Evolutionary conservation across 1,140 invertebrate genomes (phyloP).

Genomic region (Bombus picipes): DNA sequence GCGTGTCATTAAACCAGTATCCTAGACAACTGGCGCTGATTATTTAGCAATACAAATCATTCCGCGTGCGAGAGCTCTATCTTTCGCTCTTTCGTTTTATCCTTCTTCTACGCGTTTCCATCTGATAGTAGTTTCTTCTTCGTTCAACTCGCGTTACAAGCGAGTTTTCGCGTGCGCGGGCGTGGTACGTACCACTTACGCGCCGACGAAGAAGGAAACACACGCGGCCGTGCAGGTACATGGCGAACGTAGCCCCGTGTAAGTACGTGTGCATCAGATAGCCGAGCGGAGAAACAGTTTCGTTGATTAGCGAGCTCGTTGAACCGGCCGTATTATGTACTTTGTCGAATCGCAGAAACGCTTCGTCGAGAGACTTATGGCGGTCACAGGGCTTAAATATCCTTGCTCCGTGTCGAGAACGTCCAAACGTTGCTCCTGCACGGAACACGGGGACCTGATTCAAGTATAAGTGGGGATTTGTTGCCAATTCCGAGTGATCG

Average conservation of each 20-base stretch:
- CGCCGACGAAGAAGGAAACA: slow-evolving; percentile 45
- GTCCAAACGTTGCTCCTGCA: background rate
- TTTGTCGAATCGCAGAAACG: slow-evolving; percentile 67
- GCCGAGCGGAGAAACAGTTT: slow-evolving; percentile 63
- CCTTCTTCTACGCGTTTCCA: background rate
- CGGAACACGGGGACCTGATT: background rate
- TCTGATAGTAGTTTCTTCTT: slow-evolving; percentile 4
- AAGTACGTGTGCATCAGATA: slow-evolving; percentile 61
- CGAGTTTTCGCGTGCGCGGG: slow-evolving; percentile 77
- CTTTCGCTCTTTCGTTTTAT: background rate
- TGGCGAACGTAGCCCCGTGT: background rate
- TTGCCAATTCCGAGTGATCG: background rate
- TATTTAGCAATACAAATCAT: slow-evolving; percentile 82
- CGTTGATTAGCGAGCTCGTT: slow-evolving; percentile 69
- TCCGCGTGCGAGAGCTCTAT: slow-evolving; percentile 62
- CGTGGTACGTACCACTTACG: slow-evolving; percentile 74
- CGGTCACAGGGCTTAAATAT: slow-evolving; percentile 40
- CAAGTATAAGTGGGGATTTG: background rate
- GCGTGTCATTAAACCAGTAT: slow-evolving; percentile 80
- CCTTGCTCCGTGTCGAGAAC: slow-evolving; percentile 23
- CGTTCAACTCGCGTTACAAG: slow-evolving; percentile 37
- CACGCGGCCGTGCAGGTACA: slow-evolving; percentile 40
- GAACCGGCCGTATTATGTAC: slow-evolving; percentile 64
- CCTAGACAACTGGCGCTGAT: slow-evolving; percentile 77
- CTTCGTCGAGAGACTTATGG: slow-evolving; percentile 37